Evolutionary conservation across 1,140 invertebrate species (phyloP), one percentile per base, ranked within the genome.

Genomic region (Bombus affinis): DNA sequence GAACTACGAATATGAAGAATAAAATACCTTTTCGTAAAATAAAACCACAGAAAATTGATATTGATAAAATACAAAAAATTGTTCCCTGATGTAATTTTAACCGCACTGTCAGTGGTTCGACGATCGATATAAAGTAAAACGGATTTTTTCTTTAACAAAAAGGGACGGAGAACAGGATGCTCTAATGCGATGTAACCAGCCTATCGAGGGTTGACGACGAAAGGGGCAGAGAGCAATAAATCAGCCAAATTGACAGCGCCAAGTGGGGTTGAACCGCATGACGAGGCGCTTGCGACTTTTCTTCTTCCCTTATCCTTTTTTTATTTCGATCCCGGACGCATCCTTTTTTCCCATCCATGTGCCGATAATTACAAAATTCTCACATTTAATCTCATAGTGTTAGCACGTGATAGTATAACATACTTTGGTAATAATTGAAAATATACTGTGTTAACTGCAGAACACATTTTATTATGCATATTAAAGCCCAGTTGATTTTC

Each of bases 191-290:
- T 37, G 83, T 39, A 82, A 77, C 85, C 86, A 75, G 74, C 74
- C 74, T 73, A 90, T 82, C 86, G 80, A 89, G 86, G 85, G 86
- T 83, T 75, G 81, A 81, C 68, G 72, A 62, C 57, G 80, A 65
- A 83, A 83, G 89, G 87, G 90, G 88, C 87, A 90, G 86, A 90
- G 86, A 75, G 85, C 88, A 92, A 94, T 94, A 94, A 94, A 94
- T 94, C 93, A 94, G 83, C 84, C 83, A 85, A 81, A 73, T 90
- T 92, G 91, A 92, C 92, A 93, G 86, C 92, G 77, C 88, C 92
- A 92, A 93, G 92, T 92, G 88, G 92, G 91, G 87, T 85, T 79
- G 68, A 77, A 89, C 83, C 86, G 81, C 90, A 89, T 93, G 92
- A 93, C 91, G 88, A 81, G 68, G 66, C 66, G 18, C 32, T 37